phyloP scores from a whole-genome alignment of 2,888 invertebrate species.

The Myathropa florea region DNA sequence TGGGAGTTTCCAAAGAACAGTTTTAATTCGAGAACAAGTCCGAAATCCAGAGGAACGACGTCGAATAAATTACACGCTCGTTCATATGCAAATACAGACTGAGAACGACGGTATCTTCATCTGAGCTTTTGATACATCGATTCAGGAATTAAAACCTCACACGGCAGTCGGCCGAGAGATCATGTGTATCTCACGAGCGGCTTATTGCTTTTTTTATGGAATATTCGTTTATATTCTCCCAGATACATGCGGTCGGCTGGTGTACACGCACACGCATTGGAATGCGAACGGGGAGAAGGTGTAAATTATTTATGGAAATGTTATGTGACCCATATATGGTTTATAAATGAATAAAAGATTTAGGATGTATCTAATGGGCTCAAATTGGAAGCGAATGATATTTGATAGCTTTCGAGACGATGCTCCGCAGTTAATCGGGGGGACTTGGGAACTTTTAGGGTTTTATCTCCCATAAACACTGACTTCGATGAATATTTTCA shows the following conservation, averaged over 20 bases:
- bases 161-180: background rate
- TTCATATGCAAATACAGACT: conserved; percentile 30
- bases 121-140: conserved; percentile 11
- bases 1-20: conserved; percentile 28
- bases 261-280: background rate
- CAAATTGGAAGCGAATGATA: background rate
- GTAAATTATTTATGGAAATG: conserved; percentile 1
- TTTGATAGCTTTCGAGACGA: background rate
- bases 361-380: background rate
- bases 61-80: conserved; percentile 8
- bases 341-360: background rate
- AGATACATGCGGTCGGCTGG: too few relatives aligned
- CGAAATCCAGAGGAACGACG: too few relatives aligned
- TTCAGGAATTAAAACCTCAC: conserved; percentile 3
- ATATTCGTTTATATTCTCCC: background rate
- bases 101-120: background rate
- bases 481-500: background rate
- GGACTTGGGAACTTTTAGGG: background rate
- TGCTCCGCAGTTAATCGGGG: background rate
- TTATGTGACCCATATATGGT: conserved; percentile 9
- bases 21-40: conserved; percentile 1
- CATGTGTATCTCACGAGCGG: background rate
- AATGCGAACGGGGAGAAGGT: conserved; percentile 2
- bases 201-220: background rate
- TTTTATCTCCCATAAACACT: background rate